These are phyloP conservation scores for Esperia sulphurella DNA, from an alignment of 2,888 invertebrate species.

Conservation along the genomic window DNA sequence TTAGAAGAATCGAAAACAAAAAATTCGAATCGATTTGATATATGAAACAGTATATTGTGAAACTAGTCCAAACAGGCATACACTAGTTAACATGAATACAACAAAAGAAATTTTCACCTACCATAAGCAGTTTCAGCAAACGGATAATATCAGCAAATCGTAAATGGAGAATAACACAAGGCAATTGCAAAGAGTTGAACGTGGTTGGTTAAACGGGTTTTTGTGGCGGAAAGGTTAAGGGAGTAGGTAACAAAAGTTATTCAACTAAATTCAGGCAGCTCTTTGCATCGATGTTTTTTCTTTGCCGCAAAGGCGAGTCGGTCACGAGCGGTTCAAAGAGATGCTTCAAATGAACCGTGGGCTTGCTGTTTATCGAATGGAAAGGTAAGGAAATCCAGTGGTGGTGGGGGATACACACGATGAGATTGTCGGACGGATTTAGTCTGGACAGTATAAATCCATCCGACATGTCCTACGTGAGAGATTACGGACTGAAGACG, in stretches of 20 bases:
- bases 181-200: constrained; percentile 8
- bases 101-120: too few relatives aligned
- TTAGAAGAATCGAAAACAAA: too few relatives aligned
- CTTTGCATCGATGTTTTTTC: constrained; percentile 25
- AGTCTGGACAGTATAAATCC: too few relatives aligned
- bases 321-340: constrained; percentile 39
- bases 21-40: too few relatives aligned
- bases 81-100: too few relatives aligned
- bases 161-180: constrained; percentile 8
- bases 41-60: too few relatives aligned
- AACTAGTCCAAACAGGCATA: too few relatives aligned
- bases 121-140: too few relatives aligned
- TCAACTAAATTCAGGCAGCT: constrained; percentile 32
- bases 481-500: too few relatives aligned
- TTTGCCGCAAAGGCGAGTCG: constrained; percentile 23
- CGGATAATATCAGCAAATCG: neutral
- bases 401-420: neutral
- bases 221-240: constrained; percentile 31
- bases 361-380: neutral
- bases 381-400: neutral
- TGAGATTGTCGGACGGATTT: neutral
- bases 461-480: too few relatives aligned
- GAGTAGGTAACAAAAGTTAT: constrained; percentile 36
- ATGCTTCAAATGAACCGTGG: constrained; percentile 21
- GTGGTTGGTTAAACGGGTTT: constrained; percentile 10